phyloP scores from a whole-genome alignment of 1,140 invertebrate species.

The Ceratina calcarata region DNA sequence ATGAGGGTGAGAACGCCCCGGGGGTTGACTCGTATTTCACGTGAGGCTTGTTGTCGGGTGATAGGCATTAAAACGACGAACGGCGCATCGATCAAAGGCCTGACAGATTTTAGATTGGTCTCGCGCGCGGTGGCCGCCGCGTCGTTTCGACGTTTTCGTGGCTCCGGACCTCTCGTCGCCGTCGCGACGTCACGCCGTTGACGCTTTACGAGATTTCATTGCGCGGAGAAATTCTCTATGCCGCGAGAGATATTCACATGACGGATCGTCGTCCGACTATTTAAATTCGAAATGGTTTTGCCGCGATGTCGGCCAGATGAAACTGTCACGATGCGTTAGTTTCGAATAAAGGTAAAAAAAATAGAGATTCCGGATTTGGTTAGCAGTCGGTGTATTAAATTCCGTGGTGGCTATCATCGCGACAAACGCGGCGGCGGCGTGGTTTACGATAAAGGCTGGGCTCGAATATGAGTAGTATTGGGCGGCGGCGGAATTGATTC shows the following conservation, averaged over 20 bases:
- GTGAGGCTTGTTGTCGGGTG: constrained; percentile 74
- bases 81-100: constrained; percentile 78
- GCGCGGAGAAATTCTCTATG: constrained; percentile 51
- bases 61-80: constrained; percentile 79
- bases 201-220: constrained; percentile 57
- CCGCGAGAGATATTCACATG: constrained; percentile 39
- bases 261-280: constrained; percentile 58
- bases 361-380: neutral
- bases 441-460: neutral
- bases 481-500: constrained; percentile 36
- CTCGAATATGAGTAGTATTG: constrained; percentile 12
- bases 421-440: neutral
- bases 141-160: constrained; percentile 65
- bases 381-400: too few relatives aligned
- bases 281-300: constrained; percentile 51
- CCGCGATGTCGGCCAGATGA: constrained; percentile 52
- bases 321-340: constrained; percentile 56
- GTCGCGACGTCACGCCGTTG: neutral
- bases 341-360: constrained; percentile 8
- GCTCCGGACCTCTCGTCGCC: constrained; percentile 3
- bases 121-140: constrained; percentile 32
- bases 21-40: constrained; percentile 77
- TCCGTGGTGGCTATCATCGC: neutral
- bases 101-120: constrained; percentile 80
- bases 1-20: constrained; percentile 73